Conservation (phyloP, 2,113 vertebrate genomes). For the Limnothrissa miodon region DNA sequence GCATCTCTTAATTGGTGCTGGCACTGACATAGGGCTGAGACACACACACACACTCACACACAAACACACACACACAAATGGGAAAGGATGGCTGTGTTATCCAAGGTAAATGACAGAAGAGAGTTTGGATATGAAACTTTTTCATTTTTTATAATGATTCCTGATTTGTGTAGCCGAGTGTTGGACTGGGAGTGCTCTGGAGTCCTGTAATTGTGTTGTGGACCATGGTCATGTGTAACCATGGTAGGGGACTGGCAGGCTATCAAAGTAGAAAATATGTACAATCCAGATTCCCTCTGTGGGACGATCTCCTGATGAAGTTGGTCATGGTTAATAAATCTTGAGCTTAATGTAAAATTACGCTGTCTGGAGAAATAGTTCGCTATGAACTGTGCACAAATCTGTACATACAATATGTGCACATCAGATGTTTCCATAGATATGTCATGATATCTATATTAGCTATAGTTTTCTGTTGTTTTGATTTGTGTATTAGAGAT, state of each 20-base stretch:
- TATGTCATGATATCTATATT: not conserved
- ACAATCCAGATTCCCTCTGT: constrained; percentile 4
- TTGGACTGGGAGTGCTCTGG: not conserved
- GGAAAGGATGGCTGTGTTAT: constrained; percentile 13
- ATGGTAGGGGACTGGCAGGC: not conserved
- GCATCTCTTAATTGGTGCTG: constrained; percentile 1
- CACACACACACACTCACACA: not conserved
- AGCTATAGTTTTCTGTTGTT: not conserved
- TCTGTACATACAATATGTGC: too few relatives aligned
- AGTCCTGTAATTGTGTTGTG: not conserved
- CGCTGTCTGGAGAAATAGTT: not conserved
- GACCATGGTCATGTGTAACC: not conserved
- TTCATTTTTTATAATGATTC: not conserved
- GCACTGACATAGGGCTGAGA: not conserved
- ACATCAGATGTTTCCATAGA: too few relatives aligned
- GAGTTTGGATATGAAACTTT: not conserved
- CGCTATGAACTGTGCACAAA: not conserved
- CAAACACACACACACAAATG: not conserved
- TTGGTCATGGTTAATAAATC: constrained; percentile 7
- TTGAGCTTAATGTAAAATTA: not conserved
- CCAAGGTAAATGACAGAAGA: not conserved
- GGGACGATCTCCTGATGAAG: not conserved
- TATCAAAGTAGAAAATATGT: constrained; percentile 10
- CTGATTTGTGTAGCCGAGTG: not conserved
- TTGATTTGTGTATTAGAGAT: not conserved